These are phyloP conservation scores for Torymus aiolomorphi DNA, from an alignment of 2,888 invertebrate genomes.

Conservation along the genomic window DNA sequence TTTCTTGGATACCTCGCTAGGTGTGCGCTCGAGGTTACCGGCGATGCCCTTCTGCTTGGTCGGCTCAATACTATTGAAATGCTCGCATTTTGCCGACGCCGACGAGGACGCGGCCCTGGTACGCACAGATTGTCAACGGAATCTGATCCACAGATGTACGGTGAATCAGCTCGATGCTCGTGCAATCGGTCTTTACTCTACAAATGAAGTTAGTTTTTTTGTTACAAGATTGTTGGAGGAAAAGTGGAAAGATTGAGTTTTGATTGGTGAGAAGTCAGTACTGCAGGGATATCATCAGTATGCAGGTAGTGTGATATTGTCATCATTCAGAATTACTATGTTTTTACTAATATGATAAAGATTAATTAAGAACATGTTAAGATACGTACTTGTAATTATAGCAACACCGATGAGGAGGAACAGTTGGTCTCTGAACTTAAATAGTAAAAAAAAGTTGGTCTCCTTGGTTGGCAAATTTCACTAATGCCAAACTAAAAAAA, in stretches of 20 bases:
- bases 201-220: constrained; percentile 62
- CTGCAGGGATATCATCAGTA: constrained; percentile 75
- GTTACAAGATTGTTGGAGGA: neutral
- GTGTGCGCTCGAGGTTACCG: constrained; percentile 94
- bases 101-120: constrained; percentile 93
- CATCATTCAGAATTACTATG: constrained; percentile 66
- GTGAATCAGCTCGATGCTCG: constrained; percentile 93
- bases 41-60: constrained; percentile 96
- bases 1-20: constrained; percentile 98
- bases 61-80: constrained; percentile 96
- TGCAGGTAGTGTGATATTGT: constrained; percentile 68
- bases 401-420: constrained; percentile 90
- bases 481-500: constrained; percentile 81
- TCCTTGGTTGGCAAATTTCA: constrained; percentile 85
- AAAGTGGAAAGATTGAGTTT: too few relatives aligned
- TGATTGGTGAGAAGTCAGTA: constrained; percentile 67
- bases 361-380: constrained; percentile 25
- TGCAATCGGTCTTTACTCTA: constrained; percentile 84
- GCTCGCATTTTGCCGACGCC: constrained; percentile 97
- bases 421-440: too few relatives aligned
- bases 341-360: neutral
- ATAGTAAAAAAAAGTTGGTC: too few relatives aligned
- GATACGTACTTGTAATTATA: constrained; percentile 84
- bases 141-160: constrained; percentile 95
- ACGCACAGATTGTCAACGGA: constrained; percentile 91